These are phyloP conservation scores for Coenobita brevimanus DNA, from an alignment of 1,140 invertebrate genomes.

Conservation along the genomic window DNA sequence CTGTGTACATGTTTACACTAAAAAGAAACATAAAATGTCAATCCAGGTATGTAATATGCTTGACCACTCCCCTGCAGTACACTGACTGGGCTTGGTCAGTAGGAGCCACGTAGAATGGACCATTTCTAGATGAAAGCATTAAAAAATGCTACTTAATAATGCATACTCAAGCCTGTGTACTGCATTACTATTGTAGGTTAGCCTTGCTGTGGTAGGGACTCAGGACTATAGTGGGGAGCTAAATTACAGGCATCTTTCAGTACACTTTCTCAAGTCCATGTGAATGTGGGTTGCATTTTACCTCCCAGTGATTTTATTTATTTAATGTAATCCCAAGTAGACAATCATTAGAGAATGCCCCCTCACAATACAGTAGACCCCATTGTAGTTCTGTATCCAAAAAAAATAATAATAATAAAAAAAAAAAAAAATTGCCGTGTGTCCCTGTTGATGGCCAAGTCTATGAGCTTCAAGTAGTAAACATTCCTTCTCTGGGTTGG, in stretches of 20 bases:
- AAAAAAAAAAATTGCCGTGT: slow-evolving; percentile 34
- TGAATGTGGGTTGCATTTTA: not conserved
- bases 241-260: slow-evolving; percentile 3
- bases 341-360: slow-evolving; percentile 1
- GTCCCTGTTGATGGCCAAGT: slow-evolving; percentile 64
- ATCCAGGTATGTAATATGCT: slow-evolving; percentile 7
- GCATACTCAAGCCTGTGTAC: slow-evolving; percentile 57
- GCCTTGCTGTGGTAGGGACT: slow-evolving; percentile 62
- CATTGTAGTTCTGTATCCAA: slow-evolving; percentile 57
- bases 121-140: slow-evolving; percentile 58
- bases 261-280: not conserved
- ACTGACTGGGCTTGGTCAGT: slow-evolving; percentile 59
- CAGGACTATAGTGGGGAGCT: slow-evolving; percentile 57
- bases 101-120: slow-evolving; percentile 57
- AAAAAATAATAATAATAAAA: not conserved
- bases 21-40: not conserved
- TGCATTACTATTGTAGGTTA: slow-evolving; percentile 63
- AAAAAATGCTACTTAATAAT: slow-evolving; percentile 20
- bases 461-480: slow-evolving; percentile 60
- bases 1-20: too few relatives aligned
- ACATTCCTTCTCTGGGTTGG: slow-evolving; percentile 57
- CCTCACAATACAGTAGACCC: slow-evolving; percentile 13
- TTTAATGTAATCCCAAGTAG: too few relatives aligned
- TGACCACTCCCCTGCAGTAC: slow-evolving; percentile 45
- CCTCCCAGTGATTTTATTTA: not conserved